These are phyloP conservation scores for Laticauda colubrina DNA, from an alignment of 2,113 vertebrate species.

Conservation along the genomic window DNA sequence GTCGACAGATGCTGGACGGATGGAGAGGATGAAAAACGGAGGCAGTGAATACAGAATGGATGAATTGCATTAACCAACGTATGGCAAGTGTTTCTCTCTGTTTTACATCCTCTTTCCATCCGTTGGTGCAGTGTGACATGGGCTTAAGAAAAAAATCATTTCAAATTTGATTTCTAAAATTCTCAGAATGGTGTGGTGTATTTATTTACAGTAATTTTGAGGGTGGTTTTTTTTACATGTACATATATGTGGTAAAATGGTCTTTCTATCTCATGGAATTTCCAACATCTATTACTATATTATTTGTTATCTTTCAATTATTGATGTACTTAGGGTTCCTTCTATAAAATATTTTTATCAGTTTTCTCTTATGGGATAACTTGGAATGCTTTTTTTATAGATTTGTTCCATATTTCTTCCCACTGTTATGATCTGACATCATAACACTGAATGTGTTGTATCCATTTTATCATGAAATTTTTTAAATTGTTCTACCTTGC, in stretches of 20 bases:
- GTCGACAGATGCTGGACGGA: too few species aligned
- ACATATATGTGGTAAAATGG: background rate
- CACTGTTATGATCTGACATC: background rate
- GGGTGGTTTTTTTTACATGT: too few species aligned
- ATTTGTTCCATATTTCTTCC: background rate
- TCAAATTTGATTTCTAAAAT: background rate
- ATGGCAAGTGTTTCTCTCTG: too few species aligned
- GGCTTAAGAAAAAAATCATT: too few species aligned
- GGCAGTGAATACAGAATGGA: too few species aligned
- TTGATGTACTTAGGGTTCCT: background rate
- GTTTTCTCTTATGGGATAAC: background rate
- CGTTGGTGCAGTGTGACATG: too few species aligned
- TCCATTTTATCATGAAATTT: background rate
- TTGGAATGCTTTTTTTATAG: too few species aligned
- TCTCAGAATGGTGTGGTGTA: background rate
- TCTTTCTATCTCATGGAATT: background rate
- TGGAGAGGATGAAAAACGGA: too few species aligned
- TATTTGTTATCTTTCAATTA: background rate
- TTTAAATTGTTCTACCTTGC: background rate
- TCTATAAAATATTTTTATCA: background rate
- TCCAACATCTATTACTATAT: background rate
- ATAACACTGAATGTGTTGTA: background rate
- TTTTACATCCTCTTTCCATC: too few species aligned
- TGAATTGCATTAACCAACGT: too few species aligned
- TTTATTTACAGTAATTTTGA: background rate